Conservation (phyloP, 2,888 invertebrate species). For the Yponomeuta plumbellus region DNA sequence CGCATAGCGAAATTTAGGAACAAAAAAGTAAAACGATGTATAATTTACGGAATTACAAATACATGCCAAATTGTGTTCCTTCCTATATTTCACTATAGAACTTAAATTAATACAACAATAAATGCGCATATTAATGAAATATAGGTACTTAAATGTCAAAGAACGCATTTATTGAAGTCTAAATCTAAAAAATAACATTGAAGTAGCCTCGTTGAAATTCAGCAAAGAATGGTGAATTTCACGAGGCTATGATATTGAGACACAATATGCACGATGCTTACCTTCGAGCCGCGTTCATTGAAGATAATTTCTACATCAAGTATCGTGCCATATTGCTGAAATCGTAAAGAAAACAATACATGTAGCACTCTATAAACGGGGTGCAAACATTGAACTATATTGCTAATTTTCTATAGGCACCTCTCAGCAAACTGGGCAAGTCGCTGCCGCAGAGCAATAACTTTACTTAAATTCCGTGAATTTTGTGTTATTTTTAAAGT, state of each 20-base stretch:
- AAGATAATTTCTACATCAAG: conserved; percentile 99
- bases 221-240: conserved; percentile 13
- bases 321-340: conserved; percentile 98
- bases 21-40: not conserved
- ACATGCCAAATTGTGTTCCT: not conserved
- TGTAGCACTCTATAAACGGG: not conserved
- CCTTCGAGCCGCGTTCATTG: conserved; percentile 99
- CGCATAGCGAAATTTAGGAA: not conserved
- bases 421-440: too few species aligned
- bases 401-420: not conserved
- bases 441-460: too few species aligned
- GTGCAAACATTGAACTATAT: not conserved
- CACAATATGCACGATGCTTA: conserved; percentile 76
- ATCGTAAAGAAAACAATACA: conserved; percentile 53
- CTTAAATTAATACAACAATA: conserved; percentile 5
- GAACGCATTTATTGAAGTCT: not conserved
- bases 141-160: not conserved
- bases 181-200: not conserved
- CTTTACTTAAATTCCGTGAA: too few species aligned
- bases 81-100: not conserved
- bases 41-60: too few species aligned
- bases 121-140: not conserved
- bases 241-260: conserved; percentile 14
- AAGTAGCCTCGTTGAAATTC: conserved; percentile 13
- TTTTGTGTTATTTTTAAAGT: too few species aligned